These are phyloP conservation scores for Clavelina lepadiformis DNA, from an alignment of 23 tunicate species.

Conservation along the genomic window DNA sequence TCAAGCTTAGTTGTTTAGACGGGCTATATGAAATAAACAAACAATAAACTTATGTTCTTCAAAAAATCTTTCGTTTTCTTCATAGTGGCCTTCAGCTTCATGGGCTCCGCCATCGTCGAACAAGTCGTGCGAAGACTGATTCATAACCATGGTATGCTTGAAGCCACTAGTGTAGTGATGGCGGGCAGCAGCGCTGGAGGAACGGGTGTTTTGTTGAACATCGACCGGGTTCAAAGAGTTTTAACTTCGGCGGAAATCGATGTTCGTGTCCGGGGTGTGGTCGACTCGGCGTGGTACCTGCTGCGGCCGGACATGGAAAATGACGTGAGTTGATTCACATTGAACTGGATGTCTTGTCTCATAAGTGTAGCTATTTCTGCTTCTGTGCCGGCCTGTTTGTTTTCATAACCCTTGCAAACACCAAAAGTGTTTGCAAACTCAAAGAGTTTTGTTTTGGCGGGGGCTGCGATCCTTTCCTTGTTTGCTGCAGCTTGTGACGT, in stretches of 20 bases:
- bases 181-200: slow-evolving; percentile 83
- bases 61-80: too few species aligned
- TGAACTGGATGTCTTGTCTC: too few species aligned
- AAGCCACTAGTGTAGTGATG: slow-evolving; percentile 24
- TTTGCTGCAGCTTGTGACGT: too few species aligned
- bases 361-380: too few species aligned
- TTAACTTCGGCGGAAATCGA: slow-evolving; percentile 14
- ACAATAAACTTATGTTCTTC: too few species aligned
- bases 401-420: too few species aligned
- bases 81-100: slow-evolving; percentile 40
- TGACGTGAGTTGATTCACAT: slow-evolving; percentile 33
- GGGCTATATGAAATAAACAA: too few species aligned
- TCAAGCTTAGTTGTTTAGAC: too few species aligned
- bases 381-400: too few species aligned
- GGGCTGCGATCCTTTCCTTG: too few species aligned
- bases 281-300: slow-evolving; percentile 65
- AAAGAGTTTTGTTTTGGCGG: too few species aligned
- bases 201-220: slow-evolving; percentile 57
- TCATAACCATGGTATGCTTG: slow-evolving; percentile 25
- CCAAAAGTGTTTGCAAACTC: too few species aligned
- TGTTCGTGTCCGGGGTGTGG: slow-evolving; percentile 39
- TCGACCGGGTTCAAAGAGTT: slow-evolving; percentile 38
- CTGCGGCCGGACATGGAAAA: slow-evolving; percentile 21
- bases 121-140: slow-evolving; percentile 27
- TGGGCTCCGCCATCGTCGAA: slow-evolving; percentile 56